Evolutionary conservation across 2,113 vertebrate genomes (phyloP), one percentile per base, ranked within the genome.

Genomic region (Hyperopisus bebe): DNA sequence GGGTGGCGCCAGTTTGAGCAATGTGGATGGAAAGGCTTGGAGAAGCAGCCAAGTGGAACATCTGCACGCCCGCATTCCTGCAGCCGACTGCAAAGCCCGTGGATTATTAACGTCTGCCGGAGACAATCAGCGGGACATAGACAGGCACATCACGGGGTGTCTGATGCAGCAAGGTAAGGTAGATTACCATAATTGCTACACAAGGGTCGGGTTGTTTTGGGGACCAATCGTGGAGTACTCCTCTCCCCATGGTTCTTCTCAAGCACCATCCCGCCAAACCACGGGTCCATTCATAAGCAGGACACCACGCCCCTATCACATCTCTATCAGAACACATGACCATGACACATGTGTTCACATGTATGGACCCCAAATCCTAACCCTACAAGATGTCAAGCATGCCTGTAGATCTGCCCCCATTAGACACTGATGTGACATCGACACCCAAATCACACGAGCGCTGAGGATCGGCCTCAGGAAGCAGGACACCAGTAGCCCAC

Each of bases 41-140:
- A 86, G 89, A 84, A 50, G 82, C 89, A 24, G 53, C 31, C 89
- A 88, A 89, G 70, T 88, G 17, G 83, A 91, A 88, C 89, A 89
- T 51, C 89, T 88, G 87, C n/a, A 50, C 9, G 31, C 27, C 86
- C 55, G 31, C 51, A 77, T 83, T 51, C 87, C 87, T 46, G 82
- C 39, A n/a, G 62, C 82, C n/a, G 53, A n/a, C 88, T 90, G 88
- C 82, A 74, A 86, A 90, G 89, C 88, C 88, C 53, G 5, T 46
- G 82, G 55, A 90, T 90, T 89, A 82, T 86, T 47, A 90, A 86
- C 70, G 89, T 92, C 92, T 90, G 50, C 44, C 74, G 89, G 39
- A 89, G 31, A 66, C 51, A 88, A 88, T 91, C 80, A 77, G 62
- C 83, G 87, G 55, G 83, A 89, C 88, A 31, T 85, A n/a, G 77